Evolutionary conservation across 2,888 invertebrate genomes (phyloP).

Genomic region (Lycocerus yunnanus): DNA sequence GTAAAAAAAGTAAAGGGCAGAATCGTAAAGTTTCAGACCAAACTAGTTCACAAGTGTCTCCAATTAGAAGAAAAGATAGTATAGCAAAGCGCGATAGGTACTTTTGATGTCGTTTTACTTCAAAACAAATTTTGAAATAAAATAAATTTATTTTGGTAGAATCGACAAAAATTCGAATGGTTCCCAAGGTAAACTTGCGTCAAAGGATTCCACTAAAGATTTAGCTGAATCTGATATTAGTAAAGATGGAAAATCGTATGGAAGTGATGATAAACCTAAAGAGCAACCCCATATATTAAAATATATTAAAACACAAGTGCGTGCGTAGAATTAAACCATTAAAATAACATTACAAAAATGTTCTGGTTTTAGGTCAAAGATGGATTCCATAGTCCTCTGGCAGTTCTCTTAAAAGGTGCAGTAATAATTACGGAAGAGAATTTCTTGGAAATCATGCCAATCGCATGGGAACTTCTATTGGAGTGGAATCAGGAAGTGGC

Average conservation of each 20-base stretch:
- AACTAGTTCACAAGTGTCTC: slow-evolving; percentile 77
- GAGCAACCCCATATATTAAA: slow-evolving; percentile 75
- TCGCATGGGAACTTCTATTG: slow-evolving; percentile 93
- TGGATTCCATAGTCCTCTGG: slow-evolving; percentile 87
- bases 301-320: slow-evolving; percentile 75
- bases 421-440: slow-evolving; percentile 86
- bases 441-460: slow-evolving; percentile 85
- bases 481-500: slow-evolving; percentile 90
- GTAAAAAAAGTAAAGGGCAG: slow-evolving; percentile 61
- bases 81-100: slow-evolving; percentile 71
- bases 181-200: slow-evolving; percentile 57
- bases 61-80: slow-evolving; percentile 78
- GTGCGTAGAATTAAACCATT: neutral
- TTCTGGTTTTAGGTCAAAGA: slow-evolving; percentile 70
- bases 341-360: neutral
- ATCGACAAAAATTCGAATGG: slow-evolving; percentile 60
- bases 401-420: slow-evolving; percentile 86
- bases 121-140: neutral
- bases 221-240: slow-evolving; percentile 59
- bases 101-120: slow-evolving; percentile 7
- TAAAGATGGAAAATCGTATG: slow-evolving; percentile 44
- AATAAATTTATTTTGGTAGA: slow-evolving; percentile 42
- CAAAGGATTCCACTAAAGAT: slow-evolving; percentile 60
- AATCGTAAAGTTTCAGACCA: slow-evolving; percentile 80
- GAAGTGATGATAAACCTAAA: slow-evolving; percentile 56